phyloP scores from a whole-genome alignment of 1,140 invertebrate species.

The Habropoda laboriosa region DNA sequence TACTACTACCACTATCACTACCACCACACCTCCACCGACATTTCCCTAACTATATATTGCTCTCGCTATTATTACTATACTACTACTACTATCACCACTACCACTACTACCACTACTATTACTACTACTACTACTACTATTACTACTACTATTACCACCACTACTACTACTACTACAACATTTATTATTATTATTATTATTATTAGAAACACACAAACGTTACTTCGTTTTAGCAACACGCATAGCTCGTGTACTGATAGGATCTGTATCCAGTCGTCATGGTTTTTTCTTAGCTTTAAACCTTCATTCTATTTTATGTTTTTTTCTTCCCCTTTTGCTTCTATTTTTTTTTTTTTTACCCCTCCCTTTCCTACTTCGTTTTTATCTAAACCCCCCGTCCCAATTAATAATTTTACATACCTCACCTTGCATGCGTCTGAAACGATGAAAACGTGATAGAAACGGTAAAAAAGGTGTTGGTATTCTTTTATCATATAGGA shows the following conservation, averaged over 20 bases:
- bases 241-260: constrained; percentile 33
- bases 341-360: neutral
- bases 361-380: constrained; percentile 14
- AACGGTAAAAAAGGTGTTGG: constrained; percentile 27
- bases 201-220: constrained; percentile 35
- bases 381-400: neutral
- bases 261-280: constrained; percentile 69
- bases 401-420: neutral
- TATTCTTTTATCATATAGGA: constrained; percentile 40
- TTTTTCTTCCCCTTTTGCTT: constrained; percentile 25
- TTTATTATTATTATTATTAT: constrained; percentile 47
- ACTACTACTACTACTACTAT: constrained; percentile 44
- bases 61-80: constrained; percentile 60
- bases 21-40: constrained; percentile 52
- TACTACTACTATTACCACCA: constrained; percentile 54
- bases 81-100: constrained; percentile 51
- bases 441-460: neutral
- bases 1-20: constrained; percentile 40
- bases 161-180: constrained; percentile 25
- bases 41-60: constrained; percentile 64
- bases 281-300: constrained; percentile 72
- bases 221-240: constrained; percentile 46
- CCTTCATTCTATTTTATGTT: constrained; percentile 20
- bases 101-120: constrained; percentile 32
- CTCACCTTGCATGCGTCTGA: neutral